Evolutionary conservation across 2,113 vertebrate species (phyloP), one percentile per base, ranked within the genome.

Genomic region (Odocoileus hemionus): DNA sequence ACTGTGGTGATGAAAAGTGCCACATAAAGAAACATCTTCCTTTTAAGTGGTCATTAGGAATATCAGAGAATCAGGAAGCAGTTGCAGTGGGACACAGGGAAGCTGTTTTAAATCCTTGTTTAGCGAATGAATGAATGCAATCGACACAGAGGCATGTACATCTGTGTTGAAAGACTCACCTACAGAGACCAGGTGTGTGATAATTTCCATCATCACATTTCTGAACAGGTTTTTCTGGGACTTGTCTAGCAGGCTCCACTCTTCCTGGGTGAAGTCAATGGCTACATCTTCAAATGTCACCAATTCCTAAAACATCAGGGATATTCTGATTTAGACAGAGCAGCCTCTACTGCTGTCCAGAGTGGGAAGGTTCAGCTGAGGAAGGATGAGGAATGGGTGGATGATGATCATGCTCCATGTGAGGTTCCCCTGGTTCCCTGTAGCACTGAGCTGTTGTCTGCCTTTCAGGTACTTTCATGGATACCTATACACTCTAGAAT

Each of bases 91-190:
- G 30, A 54, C 7, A 61, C 13, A 36, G 15, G 19, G 13, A 79
- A 52, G n/a, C 19, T 64, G 5, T 25, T 80, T 47, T 64, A 64
- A 11, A 25, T 55, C 17, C 8, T 7, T 55, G 28, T n/a, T 82
- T 14, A n/a, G 6, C 3, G 1, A 43, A 5, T 45, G 76, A 52
- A 58, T 74, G 36, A 57, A 93, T n/a, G 16, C 11, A 43, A 30
- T 47, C n/a, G 36, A 55, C 25, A 64, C 16, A 23, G 1, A 5
- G 1, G 19, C 6, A 67, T 0, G 1, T 17, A 17, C 30, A 45
- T 54, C 33, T n/a, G 17, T 55, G 9, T 5, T 45, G 39, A 55
- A 13, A 47, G 28, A 47, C 91, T 58, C 61, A 93, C 80, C 80
- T 14, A 85, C 9, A 1, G 17, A 74, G 50, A 74, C 80, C 28